A percentile compares a stretch with the other conserved stretches of the same genome.
Evolutionary conservation across 2,888 invertebrate genomes (phyloP).

Genomic region (Drosophila robusta): DNA sequence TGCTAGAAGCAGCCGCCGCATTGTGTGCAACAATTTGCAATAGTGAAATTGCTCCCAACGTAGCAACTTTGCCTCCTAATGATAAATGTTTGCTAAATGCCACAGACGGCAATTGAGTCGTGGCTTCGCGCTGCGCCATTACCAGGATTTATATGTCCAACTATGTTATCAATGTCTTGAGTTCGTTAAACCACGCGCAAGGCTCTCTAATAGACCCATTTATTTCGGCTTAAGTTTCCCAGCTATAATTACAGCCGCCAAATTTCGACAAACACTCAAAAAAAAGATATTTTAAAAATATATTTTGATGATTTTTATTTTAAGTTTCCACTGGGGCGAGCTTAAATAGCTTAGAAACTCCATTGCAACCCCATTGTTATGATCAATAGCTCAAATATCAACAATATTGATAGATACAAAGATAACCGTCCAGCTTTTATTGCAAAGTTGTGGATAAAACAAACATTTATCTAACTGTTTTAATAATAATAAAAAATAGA

Average conservation of each 20-base stretch:
- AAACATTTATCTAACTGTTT: too few relatives aligned
- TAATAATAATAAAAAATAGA: too few relatives aligned
- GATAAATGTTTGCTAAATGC: conserved; percentile 71
- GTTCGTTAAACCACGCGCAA: conserved; percentile 9
- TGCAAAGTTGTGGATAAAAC: too few relatives aligned
- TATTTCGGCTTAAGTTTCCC: conserved; percentile 35
- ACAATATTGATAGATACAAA: too few relatives aligned
- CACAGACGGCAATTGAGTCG: conserved; percentile 55
- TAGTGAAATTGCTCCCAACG: conserved; percentile 54
- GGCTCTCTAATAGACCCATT: conserved; percentile 43
- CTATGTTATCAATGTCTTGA: conserved; percentile 58
- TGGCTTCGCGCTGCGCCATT: conserved; percentile 40
- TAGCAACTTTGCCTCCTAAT: conserved; percentile 65
- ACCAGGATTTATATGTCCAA: conserved; percentile 57
- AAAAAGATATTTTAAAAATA: not conserved
- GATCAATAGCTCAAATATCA: too few relatives aligned
- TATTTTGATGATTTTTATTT: too few relatives aligned
- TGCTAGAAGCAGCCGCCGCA: conserved; percentile 35
- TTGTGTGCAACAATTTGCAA: conserved; percentile 73
- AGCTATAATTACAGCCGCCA: conserved; percentile 8
- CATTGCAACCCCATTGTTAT: too few relatives aligned
- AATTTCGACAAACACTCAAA: conserved; percentile 7
- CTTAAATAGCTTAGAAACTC: too few relatives aligned
- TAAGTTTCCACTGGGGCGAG: too few relatives aligned
- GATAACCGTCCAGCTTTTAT: too few relatives aligned